Conservation (phyloP, 2,113 vertebrate genomes). For the Tympanuchus pallidicinctus region DNA sequence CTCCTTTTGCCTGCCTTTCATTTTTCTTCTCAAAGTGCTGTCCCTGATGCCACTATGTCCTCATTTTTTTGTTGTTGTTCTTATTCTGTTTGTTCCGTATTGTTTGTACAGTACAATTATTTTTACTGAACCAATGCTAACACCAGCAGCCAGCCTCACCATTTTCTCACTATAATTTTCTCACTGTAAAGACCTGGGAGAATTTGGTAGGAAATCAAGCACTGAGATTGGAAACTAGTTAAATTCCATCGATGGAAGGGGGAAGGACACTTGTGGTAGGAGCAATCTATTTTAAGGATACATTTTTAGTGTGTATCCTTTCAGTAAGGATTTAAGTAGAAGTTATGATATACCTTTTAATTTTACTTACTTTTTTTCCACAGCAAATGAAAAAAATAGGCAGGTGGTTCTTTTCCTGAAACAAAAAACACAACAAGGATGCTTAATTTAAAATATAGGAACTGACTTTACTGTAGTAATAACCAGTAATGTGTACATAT, state of each 20-base stretch:
- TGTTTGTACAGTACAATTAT: neutral
- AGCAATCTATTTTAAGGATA: neutral
- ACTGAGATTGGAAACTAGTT: neutral
- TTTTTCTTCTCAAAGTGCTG: neutral
- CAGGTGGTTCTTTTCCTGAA: neutral
- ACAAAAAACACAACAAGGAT: neutral
- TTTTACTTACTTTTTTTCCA: neutral
- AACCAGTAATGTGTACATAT: neutral
- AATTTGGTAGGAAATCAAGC: neutral
- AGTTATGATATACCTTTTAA: neutral
- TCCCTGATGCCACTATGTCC: neutral
- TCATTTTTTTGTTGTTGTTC: neutral
- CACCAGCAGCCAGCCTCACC: neutral
- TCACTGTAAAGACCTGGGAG: neutral
- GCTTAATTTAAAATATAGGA: neutral
- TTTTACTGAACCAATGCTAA: neutral
- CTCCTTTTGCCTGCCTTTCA: neutral
- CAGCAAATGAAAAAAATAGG: neutral
- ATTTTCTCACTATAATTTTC: neutral
- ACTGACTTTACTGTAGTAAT: neutral
- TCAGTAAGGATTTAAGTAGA: neutral
- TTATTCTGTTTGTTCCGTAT: neutral
- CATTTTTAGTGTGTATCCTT: neutral
- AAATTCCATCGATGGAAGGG: neutral
- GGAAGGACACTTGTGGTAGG: neutral